A percentile compares a stretch with the other conserved stretches of the same genome.
Conservation (phyloP, 2,113 vertebrate genomes). For the Donacobius atricapilla region DNA sequence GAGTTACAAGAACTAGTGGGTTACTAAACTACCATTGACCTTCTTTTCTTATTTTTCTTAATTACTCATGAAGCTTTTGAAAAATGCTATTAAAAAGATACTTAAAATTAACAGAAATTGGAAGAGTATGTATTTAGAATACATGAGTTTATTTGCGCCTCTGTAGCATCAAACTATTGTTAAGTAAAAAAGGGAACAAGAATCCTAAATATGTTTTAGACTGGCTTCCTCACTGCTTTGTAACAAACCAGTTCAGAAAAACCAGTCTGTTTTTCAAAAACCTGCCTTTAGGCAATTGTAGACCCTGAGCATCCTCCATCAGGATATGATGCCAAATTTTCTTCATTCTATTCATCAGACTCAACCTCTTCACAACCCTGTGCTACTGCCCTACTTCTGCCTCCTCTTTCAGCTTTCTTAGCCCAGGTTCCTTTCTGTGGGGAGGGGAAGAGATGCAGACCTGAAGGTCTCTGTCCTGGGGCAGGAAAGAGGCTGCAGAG, state of each 20-base stretch:
- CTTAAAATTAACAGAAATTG: not conserved
- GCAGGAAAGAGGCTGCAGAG: not conserved
- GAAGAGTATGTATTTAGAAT: not conserved
- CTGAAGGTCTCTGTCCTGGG: not conserved
- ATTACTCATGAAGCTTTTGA: not conserved
- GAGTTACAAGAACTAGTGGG: not conserved
- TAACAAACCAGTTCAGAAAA: not conserved
- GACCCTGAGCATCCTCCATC: not conserved
- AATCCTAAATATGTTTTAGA: not conserved
- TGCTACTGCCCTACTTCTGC: not conserved
- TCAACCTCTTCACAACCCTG: not conserved
- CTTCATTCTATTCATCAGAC: not conserved
- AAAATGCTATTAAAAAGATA: not conserved
- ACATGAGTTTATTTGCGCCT: not conserved
- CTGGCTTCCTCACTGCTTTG: not conserved
- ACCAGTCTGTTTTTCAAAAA: not conserved
- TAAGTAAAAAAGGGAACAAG: not conserved
- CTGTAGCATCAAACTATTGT: not conserved
- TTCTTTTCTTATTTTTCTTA: not conserved
- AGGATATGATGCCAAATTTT: not conserved
- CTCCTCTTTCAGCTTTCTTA: not conserved
- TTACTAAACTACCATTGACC: conserved; percentile 15
- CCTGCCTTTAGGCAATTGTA: not conserved
- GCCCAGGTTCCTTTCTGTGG: not conserved
- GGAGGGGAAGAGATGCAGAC: not conserved